These are phyloP conservation scores for Neoaliturus tenellus DNA, from an alignment of 2,888 invertebrate species.

Conservation along the genomic window DNA sequence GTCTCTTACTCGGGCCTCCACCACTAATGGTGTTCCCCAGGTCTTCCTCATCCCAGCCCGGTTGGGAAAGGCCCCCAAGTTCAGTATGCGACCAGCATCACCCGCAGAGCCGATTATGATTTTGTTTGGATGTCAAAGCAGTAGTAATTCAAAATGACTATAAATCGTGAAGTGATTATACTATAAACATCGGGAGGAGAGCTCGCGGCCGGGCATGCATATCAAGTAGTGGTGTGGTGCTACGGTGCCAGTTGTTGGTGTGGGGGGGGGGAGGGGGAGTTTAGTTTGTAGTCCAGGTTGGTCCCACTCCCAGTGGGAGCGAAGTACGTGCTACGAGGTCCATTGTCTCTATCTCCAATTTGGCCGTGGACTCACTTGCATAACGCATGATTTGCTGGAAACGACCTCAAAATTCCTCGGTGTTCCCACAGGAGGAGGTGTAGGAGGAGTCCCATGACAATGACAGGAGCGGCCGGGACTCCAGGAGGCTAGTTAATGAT, in stretches of 20 bases:
- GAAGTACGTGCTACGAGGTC: background rate
- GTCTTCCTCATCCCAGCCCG: background rate
- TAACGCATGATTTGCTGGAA: conserved; percentile 45
- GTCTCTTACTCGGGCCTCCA: too few relatives aligned
- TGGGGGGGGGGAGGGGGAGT: background rate
- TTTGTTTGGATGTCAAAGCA: conserved; percentile 40
- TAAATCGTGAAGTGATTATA: conserved; percentile 45
- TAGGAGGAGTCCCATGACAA: conserved; percentile 14
- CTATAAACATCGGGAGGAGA: conserved; percentile 27
- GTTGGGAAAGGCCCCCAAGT: background rate
- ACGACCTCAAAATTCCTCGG: background rate
- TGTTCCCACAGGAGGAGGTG: conserved; percentile 33
- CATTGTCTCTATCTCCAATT: conserved; percentile 38
- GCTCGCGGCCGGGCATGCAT: conserved; percentile 30
- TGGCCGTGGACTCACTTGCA: conserved; percentile 12
- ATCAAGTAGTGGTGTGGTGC: conserved; percentile 4
- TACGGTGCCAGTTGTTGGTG: too few relatives aligned
- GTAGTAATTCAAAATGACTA: conserved; percentile 44
- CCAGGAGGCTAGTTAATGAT: background rate
- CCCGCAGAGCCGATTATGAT: conserved; percentile 30
- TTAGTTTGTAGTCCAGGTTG: conserved; percentile 20
- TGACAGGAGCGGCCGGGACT: background rate
- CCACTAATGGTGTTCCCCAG: too few relatives aligned
- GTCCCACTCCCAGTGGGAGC: conserved; percentile 13
- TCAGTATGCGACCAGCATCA: background rate